Evolutionary conservation across 2,113 vertebrate genomes (phyloP).

Genomic region (Cryptomyrus ogoouensis): DNA sequence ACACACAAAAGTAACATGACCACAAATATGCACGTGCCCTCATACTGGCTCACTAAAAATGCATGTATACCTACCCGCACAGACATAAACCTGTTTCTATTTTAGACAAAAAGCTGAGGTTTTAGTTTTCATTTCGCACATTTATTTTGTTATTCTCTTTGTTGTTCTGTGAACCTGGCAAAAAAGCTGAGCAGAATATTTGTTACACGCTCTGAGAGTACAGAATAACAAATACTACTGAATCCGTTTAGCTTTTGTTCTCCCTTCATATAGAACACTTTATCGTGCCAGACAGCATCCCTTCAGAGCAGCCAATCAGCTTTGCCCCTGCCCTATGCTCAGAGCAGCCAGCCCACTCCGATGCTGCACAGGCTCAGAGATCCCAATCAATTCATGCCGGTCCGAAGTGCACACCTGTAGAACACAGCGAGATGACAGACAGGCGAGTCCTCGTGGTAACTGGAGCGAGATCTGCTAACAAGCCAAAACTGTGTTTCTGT

Average conservation of each 20-base stretch:
- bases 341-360: background rate
- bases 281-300: background rate
- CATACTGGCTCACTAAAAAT: background rate
- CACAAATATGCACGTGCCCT: background rate
- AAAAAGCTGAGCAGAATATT: constrained; percentile 3
- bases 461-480: constrained; percentile 1
- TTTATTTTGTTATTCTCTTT: background rate
- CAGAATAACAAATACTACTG: constrained; percentile 1
- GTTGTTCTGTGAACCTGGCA: background rate
- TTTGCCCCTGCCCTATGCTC: background rate
- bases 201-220: background rate
- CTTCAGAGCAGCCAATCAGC: background rate
- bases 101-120: background rate
- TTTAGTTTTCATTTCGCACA: background rate
- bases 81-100: background rate
- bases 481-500: background rate
- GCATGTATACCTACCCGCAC: background rate
- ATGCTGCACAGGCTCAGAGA: background rate
- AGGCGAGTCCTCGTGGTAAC: background rate
- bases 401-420: background rate
- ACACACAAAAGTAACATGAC: background rate
- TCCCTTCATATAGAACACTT: background rate
- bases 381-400: background rate
- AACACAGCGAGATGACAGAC: background rate
- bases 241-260: background rate